A percentile compares a stretch with the other conserved stretches of the same genome.
Evolutionary conservation across 2,113 vertebrate genomes (phyloP).

Genomic region (Spheniscus mendiculus): DNA sequence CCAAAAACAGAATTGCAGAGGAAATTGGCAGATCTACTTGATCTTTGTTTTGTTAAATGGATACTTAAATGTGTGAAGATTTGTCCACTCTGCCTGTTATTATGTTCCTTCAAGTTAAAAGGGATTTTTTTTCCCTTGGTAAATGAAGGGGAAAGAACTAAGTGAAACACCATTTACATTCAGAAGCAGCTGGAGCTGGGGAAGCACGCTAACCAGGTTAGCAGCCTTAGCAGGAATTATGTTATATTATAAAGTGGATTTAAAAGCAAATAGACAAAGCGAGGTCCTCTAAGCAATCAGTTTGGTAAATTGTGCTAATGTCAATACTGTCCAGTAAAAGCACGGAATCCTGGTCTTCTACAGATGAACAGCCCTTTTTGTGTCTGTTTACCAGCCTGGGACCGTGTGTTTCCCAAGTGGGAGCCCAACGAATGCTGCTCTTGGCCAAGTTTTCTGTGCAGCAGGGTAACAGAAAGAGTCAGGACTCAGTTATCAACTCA

Average conservation of each 20-base stretch:
- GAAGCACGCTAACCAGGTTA: background rate
- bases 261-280: background rate
- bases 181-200: background rate
- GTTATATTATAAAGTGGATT: background rate
- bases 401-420: background rate
- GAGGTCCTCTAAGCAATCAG: background rate
- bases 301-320: background rate
- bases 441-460: background rate
- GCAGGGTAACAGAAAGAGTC: background rate
- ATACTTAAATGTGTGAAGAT: background rate
- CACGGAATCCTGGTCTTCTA: background rate
- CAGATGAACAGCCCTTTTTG: background rate
- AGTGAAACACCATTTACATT: constrained; percentile 1
- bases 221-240: background rate
- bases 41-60: background rate
- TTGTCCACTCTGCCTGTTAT: background rate
- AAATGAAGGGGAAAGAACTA: constrained; percentile 25
- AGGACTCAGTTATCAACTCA: background rate
- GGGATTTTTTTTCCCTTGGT: background rate
- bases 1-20: background rate
- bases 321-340: background rate
- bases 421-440: background rate
- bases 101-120: constrained; percentile 17
- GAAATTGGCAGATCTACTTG: background rate
- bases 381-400: background rate